Evolutionary conservation across 92 coral and sea anemone genomes (phyloP), one percentile per base, ranked within the genome.

Genomic region (Hydrozoanthus gracilis): DNA sequence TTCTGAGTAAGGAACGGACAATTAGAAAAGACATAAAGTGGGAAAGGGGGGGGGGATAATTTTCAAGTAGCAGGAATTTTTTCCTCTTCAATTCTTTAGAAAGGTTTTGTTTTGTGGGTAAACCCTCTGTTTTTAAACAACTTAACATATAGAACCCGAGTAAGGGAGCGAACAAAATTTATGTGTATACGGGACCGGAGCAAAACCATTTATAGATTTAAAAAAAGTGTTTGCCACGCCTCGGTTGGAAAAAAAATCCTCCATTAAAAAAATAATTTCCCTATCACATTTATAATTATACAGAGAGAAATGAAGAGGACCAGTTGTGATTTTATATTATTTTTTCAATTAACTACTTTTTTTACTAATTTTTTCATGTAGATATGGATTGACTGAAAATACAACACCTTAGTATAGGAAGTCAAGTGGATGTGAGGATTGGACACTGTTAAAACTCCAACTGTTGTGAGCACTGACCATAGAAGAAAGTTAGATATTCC

Each of bases 381-480:
- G 17, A 62, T 62, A 62, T 35, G 76, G 51, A 12, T 44, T 7
- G 48, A 35, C 51, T 71, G 76, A 35, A 71, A 71, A 39, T 67
- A 44, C 4, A 44, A 44, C 76, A 71, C 14, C 39, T 66, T 18
- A 66, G 72, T 15, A 17, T 15, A 18, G 73, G 73, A 67, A 67
- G 73, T 67, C 18, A 67, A 67, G 5, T 15, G 73, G 73, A 67
- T 11, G 27, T 67, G 73, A 67, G 73, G 73, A 67, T 16, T 67
- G 44, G 72, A 67, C 73, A 67, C 17, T n/a, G 61, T 54, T 54
- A 54, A 0, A 54, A 54, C 13, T 54, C 61, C 61, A 7, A 54
- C 61, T 54, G 61, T 54, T 54, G 73, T 67, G 73, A 27, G 39
- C 39, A 27, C 44, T 67, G 73, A 67, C 73, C 73, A 67, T 67